Conservation (phyloP, 2,797 vertebrate species). For the Epinephelus awoara region DNA sequence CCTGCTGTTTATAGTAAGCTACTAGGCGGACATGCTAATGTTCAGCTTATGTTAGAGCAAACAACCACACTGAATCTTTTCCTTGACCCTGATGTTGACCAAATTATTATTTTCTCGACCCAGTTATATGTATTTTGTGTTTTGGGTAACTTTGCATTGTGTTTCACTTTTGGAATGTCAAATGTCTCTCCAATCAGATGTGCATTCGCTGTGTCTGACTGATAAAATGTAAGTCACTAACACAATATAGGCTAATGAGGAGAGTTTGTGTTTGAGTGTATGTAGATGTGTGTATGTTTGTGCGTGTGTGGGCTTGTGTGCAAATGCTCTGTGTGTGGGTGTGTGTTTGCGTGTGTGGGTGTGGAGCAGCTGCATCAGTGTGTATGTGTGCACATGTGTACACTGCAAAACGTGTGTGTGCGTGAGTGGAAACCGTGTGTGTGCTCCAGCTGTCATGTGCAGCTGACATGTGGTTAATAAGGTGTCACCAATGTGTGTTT, state of each 20-base stretch:
- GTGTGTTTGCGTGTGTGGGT: slow-evolving; percentile 5
- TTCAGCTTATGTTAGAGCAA: not conserved
- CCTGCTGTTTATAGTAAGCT: not conserved
- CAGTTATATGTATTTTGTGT: slow-evolving; percentile 8
- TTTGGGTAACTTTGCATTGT: slow-evolving; percentile 34
- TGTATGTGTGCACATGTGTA: slow-evolving; percentile 32
- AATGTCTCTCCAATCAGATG: slow-evolving; percentile 57
- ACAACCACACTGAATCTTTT: slow-evolving; percentile 2
- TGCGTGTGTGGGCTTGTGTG: slow-evolving; percentile 29
- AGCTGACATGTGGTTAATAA: slow-evolving; percentile 86
- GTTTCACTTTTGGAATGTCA: slow-evolving; percentile 45
- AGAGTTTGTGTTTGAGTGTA: slow-evolving; percentile 41
- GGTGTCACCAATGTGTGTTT: slow-evolving; percentile 86
- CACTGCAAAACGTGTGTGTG: slow-evolving; percentile 15
- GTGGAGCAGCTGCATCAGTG: slow-evolving; percentile 31
- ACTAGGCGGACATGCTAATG: not conserved
- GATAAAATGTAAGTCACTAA: slow-evolving; percentile 51
- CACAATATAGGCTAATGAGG: slow-evolving; percentile 69
- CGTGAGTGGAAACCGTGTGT: slow-evolving; percentile 49
- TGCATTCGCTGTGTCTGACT: slow-evolving; percentile 48
- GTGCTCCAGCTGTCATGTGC: slow-evolving; percentile 79
- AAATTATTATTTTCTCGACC: slow-evolving; percentile 8
- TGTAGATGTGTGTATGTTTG: slow-evolving; percentile 30
- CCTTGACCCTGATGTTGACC: not conserved
- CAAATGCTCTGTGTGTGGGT: not conserved